Evolutionary conservation across 2,113 vertebrate genomes (phyloP).

Genomic region (human): DNA sequence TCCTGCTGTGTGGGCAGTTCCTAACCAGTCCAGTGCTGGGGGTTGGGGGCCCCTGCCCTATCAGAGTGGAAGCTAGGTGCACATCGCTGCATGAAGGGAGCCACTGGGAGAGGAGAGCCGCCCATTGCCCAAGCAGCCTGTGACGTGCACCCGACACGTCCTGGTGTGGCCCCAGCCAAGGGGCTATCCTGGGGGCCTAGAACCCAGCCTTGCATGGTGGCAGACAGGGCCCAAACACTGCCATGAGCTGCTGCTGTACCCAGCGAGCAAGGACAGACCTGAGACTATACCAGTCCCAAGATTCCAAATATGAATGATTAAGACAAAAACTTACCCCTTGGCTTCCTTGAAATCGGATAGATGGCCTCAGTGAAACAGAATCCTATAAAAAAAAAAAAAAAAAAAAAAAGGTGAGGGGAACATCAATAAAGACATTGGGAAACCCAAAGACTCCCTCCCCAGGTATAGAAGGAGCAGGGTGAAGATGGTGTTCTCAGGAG

Average conservation of each 20-base stretch:
- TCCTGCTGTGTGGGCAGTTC: too few species aligned
- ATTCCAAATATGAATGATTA: neutral
- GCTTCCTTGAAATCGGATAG: conserved; percentile 96
- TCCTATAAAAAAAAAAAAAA: conserved; percentile 82
- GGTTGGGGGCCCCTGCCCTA: too few species aligned
- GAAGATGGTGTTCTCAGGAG: neutral
- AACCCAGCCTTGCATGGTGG: neutral
- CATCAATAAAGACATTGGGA: neutral
- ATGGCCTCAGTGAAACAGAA: conserved; percentile 87
- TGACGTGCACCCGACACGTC: neutral
- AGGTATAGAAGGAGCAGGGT: neutral
- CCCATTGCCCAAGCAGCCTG: neutral
- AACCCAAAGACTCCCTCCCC: neutral
- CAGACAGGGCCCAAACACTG: neutral
- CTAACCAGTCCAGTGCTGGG: too few species aligned
- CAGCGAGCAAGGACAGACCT: neutral
- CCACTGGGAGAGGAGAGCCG: neutral
- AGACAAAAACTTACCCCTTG: conserved; percentile 93
- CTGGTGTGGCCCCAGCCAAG: neutral
- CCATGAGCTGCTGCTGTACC: neutral
- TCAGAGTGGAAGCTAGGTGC: neutral
- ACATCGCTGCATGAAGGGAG: neutral
- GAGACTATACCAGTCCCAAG: neutral
- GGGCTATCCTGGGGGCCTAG: neutral
- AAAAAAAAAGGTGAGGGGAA: neutral